These are phyloP conservation scores for Semaprochilodus insignis DNA, from an alignment of 2,797 vertebrate genomes.

Conservation along the genomic window DNA sequence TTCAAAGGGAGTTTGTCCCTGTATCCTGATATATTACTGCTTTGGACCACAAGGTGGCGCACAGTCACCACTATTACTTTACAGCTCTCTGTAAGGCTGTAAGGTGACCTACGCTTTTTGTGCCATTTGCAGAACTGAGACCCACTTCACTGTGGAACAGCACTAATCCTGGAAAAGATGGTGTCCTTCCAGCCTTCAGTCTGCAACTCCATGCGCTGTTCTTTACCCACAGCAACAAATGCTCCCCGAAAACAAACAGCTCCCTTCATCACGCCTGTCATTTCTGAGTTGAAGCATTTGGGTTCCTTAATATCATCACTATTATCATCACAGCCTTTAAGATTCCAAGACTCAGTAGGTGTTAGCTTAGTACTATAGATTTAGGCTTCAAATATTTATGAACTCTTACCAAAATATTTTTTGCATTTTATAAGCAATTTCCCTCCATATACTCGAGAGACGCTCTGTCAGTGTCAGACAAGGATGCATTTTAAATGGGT, in stretches of 20 bases:
- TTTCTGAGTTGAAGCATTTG: background rate
- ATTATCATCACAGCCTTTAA: background rate
- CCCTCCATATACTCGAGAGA: background rate
- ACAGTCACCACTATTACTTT: conserved; percentile 2
- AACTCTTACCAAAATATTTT: background rate
- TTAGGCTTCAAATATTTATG: background rate
- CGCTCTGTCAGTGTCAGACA: conserved; percentile 5
- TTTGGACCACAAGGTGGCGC: conserved; percentile 49
- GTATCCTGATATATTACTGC: background rate
- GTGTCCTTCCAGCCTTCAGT: background rate
- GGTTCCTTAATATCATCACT: background rate
- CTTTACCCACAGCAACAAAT: background rate
- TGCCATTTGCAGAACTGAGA: conserved; percentile 50
- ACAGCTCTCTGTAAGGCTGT: background rate
- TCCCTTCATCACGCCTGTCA: background rate
- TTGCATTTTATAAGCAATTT: background rate
- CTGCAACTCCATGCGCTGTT: background rate
- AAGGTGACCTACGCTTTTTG: conserved; percentile 11
- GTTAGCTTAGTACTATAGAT: background rate
- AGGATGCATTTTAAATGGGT: background rate
- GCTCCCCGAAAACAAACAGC: background rate
- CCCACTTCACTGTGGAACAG: conserved; percentile 53
- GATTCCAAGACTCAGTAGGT: background rate
- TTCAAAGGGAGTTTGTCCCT: no score
- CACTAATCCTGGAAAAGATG: conserved; percentile 21